These are phyloP conservation scores for Eudasyphora cyanicolor DNA, from an alignment of 2,888 invertebrate species.

Conservation along the genomic window DNA sequence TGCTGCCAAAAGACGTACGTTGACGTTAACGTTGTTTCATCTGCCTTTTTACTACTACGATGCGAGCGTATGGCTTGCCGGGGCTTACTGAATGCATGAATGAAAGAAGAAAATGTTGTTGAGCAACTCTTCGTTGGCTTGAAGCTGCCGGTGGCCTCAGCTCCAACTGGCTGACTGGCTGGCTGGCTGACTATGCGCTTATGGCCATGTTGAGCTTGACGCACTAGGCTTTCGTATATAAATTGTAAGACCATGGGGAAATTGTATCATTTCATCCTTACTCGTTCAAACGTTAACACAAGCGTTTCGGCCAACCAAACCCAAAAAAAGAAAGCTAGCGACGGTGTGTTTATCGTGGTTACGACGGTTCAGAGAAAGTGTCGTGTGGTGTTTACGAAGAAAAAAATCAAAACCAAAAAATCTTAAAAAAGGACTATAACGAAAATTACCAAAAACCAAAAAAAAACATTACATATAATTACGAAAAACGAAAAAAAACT, in stretches of 20 bases:
- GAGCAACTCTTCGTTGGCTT: conserved; percentile 49
- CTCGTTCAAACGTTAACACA: conserved; percentile 80
- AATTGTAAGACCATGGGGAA: conserved; percentile 80
- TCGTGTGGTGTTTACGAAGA: conserved; percentile 47
- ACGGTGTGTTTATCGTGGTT: conserved; percentile 62
- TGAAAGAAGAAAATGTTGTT: conserved; percentile 64
- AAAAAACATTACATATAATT: conserved; percentile 51
- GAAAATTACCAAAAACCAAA: conserved; percentile 57
- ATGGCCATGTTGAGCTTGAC: conserved; percentile 69
- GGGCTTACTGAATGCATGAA: conserved; percentile 56
- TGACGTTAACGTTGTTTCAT: conserved; percentile 48
- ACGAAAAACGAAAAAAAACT: conserved; percentile 57
- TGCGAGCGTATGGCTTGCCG: conserved; percentile 52
- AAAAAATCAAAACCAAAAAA: too few relatives aligned
- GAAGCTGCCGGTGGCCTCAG: conserved; percentile 38
- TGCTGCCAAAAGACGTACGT: too few relatives aligned
- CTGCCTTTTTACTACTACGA: conserved; percentile 50
- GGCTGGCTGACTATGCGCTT: conserved; percentile 6
- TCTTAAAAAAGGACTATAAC: conserved; percentile 60
- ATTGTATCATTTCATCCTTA: conserved; percentile 81
- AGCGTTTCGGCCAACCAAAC: conserved; percentile 67
- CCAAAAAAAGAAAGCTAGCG: conserved; percentile 63
- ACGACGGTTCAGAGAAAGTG: conserved; percentile 48
- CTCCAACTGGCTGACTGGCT: conserved; percentile 1
- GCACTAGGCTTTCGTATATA: conserved; percentile 77